Evolutionary conservation across 2,797 vertebrate genomes (phyloP), one percentile per base, ranked within the genome.

Genomic region (Paedocypris micromegethes): DNA sequence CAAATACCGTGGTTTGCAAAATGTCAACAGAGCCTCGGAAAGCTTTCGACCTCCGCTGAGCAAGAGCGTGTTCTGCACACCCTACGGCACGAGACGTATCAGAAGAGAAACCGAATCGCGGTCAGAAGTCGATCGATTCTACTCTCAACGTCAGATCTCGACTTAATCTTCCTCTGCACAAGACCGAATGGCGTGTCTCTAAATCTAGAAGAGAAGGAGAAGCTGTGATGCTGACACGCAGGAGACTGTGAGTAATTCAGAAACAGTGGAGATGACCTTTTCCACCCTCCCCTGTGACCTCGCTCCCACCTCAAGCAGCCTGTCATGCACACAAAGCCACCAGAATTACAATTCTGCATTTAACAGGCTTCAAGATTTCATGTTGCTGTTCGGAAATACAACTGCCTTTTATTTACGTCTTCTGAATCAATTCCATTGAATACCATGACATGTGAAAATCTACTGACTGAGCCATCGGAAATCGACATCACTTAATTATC

Each of bases 1-100:
- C 78, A 77, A 75, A 72, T 77, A 70, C 66, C 59, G 41, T 50
- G 46, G 58, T 73, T 80, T 83, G 80, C 79, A 81, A 86, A 88
- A 84, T 86, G 79, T 86, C 83, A 85, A 52, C 75, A 51, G 46
- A 74, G 77, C 78, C 77, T 5, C 3, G n/a, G 72, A 76, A 72
- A 74, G 77, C 72, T 59, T 53, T 7, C 0, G 58, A 72, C 71
- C 62, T 76, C 72, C 72, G 6, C 49, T 61, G 58, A 57, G 64
- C 82, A 68, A 79, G 77, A 71, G 75, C 76, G 61, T 67, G 75
- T 56, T 61, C 48, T 42, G 6, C 6, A 50, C 50, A 52, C 43
- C 58, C 58, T 55, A 45, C 60, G 59, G 70, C 67, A 43, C 40
- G 4, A 62, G 49, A 62, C 6, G 37, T 6, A 49, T 50, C 55